Conservation (phyloP, 1,140 invertebrate genomes). For the Drosophila bifasciata region DNA sequence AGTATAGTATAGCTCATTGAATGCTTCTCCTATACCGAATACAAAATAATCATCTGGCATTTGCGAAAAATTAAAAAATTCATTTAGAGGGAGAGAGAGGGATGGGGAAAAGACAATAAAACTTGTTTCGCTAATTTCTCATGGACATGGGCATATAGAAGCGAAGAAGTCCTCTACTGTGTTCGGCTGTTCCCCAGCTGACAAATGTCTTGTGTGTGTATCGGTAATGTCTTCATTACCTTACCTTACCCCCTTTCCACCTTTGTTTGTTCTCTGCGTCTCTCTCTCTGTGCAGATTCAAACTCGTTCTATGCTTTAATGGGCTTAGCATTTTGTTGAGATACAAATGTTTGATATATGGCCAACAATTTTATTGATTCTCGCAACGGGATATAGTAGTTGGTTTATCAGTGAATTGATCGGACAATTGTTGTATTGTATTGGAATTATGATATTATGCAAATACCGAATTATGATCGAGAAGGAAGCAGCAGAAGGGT, state of each 20-base stretch:
- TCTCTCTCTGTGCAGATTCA: constrained; percentile 1
- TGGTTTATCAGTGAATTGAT: constrained; percentile 47
- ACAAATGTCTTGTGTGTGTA: constrained; percentile 69
- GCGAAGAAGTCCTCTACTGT: constrained; percentile 7
- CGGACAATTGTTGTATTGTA: constrained; percentile 59
- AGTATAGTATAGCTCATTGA: constrained; percentile 1
- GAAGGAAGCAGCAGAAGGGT: constrained; percentile 47
- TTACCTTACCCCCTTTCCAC: constrained; percentile 42
- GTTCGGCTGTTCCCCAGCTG: constrained; percentile 23
- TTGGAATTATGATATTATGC: constrained; percentile 81
- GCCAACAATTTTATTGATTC: constrained; percentile 52
- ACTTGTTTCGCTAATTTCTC: constrained; percentile 69
- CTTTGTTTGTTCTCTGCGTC: constrained; percentile 35
- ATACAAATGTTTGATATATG: constrained; percentile 55
- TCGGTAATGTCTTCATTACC: constrained; percentile 73
- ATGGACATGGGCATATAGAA: constrained; percentile 27
- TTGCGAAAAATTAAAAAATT: constrained; percentile 36
- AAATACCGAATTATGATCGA: constrained; percentile 64
- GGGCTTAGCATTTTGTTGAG: constrained; percentile 29
- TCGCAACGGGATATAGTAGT: constrained; percentile 23
- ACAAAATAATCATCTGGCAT: constrained; percentile 11
- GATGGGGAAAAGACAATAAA: constrained; percentile 55
- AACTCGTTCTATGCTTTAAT: constrained; percentile 56
- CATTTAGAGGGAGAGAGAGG: background rate
- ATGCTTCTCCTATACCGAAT: background rate